Evolutionary conservation across 2,797 vertebrate genomes (phyloP), one percentile per base, ranked within the genome.

Genomic region (Echeneis naucrates): DNA sequence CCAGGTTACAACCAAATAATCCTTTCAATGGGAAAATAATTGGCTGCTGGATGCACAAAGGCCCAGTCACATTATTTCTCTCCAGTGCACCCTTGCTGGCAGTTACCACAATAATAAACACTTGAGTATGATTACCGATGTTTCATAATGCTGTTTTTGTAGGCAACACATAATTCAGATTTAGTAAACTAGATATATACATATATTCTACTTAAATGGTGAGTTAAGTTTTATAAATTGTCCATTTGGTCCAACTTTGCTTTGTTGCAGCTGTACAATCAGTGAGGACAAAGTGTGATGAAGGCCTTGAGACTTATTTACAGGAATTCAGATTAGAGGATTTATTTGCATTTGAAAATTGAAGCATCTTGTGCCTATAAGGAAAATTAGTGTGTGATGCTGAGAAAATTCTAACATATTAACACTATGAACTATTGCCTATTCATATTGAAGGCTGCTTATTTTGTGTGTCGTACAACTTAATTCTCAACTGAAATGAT

Each of bases 1-100:
- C 45, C 51, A 60, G 33, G 27, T 70, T 56, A 38, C 60, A 19
- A 19, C n/a, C 44, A 52, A 81, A 81, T 56, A 72, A 75, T 81
- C 42, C 63, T 70, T 79, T 75, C 55, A 78, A 71, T 37, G 57
- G 62, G 38, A 79, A 83, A 78, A 79, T 76, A 72, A 84, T 54
- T 82, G 59, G 38, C 71, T 64, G 14, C 50, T 45, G 27, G 67
- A 27, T 54, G 42, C 37, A 75, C 45, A 59, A 62, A 72, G 44
- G 66, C 48, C 8, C 8, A 24, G 50, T 14, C 51, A 30, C 60
- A 75, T 80, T 60, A 82, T 65, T 77, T 55, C 73, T 48, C 60
- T 53, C 35, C 58, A 55, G n/a, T 48, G 53, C 53, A 81, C 61
- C 59, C 12, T 23, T 54, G 13, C 53, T 16, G 5, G 2, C 32